Conservation (phyloP, 2,888 invertebrate genomes). For the Harmothoe impar region DNA sequence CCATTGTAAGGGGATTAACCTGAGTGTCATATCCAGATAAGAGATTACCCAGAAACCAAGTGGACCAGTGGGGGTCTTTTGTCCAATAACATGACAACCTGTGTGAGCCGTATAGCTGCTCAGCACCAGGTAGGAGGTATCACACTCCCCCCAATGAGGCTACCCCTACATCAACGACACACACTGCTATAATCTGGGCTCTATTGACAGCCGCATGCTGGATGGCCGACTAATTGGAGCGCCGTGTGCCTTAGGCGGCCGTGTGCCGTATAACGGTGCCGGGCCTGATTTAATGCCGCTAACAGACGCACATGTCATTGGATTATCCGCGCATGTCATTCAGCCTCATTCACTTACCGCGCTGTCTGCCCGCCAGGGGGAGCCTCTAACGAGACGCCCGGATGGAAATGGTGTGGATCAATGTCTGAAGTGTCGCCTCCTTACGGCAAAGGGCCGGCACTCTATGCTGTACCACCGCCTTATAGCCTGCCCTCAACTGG, state of each 20-base stretch:
- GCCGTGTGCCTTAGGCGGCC: neutral
- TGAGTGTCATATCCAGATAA: too few species aligned
- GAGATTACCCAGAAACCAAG: too few species aligned
- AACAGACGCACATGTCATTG: constrained; percentile 9
- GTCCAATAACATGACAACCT: too few species aligned
- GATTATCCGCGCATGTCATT: constrained; percentile 14
- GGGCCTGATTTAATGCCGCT: neutral
- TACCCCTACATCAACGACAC: neutral
- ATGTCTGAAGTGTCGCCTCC: neutral
- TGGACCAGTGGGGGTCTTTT: too few species aligned
- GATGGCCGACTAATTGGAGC: neutral
- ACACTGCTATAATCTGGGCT: neutral
- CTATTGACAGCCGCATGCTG: neutral
- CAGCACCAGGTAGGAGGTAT: too few species aligned
- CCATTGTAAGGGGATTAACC: too few species aligned
- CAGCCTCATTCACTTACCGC: constrained; percentile 5
- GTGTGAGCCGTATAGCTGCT: too few species aligned
- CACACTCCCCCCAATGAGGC: too few species aligned
- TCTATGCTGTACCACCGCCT: neutral
- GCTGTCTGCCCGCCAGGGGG: neutral
- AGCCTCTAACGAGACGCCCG: neutral
- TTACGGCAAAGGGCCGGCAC: neutral
- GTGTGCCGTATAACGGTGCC: neutral
- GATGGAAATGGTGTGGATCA: neutral
- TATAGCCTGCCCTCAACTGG: neutral